Percentiles rank a stretch among this genome's conserved stretches.
Conservation (phyloP, 2,113 vertebrate genomes). For the Sebastes fasciatus region DNA sequence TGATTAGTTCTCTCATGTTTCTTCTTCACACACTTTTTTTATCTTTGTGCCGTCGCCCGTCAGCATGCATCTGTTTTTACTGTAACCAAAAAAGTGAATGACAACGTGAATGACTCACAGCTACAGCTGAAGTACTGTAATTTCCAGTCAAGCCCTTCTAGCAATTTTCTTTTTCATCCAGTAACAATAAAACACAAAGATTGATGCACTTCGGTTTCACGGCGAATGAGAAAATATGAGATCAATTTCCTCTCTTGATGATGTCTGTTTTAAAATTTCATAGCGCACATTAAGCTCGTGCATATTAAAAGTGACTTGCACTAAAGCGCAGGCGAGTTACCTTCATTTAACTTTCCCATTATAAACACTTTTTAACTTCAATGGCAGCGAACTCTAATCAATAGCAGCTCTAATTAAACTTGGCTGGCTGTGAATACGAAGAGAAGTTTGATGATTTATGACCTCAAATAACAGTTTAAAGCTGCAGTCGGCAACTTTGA, state of each 20-base stretch:
- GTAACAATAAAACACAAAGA: conserved; percentile 25
- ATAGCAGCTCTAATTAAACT: conserved; percentile 35
- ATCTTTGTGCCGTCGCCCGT: not conserved
- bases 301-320: not conserved
- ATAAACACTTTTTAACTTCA: not conserved
- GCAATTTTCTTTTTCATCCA: conserved; percentile 15
- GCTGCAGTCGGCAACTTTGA: too few species aligned
- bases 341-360: conserved; percentile 4
- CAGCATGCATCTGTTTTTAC: conserved; percentile 20
- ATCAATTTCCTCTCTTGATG: conserved; percentile 21
- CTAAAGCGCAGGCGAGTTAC: not conserved
- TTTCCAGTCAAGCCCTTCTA: not conserved
- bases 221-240: conserved; percentile 14
- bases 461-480: too few species aligned
- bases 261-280: conserved; percentile 25
- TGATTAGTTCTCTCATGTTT: conserved; percentile 40
- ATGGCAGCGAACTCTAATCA: conserved; percentile 12
- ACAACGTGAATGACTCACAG: conserved; percentile 13
- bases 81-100: not conserved
- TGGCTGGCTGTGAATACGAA: not conserved
- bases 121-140: not conserved
- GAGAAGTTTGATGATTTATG: not conserved
- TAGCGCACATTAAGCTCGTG: not conserved
- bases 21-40: not conserved
- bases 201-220: not conserved